These are phyloP conservation scores for Drosophila lacteicornis DNA, from an alignment of 1,140 invertebrate genomes.

Conservation along the genomic window DNA sequence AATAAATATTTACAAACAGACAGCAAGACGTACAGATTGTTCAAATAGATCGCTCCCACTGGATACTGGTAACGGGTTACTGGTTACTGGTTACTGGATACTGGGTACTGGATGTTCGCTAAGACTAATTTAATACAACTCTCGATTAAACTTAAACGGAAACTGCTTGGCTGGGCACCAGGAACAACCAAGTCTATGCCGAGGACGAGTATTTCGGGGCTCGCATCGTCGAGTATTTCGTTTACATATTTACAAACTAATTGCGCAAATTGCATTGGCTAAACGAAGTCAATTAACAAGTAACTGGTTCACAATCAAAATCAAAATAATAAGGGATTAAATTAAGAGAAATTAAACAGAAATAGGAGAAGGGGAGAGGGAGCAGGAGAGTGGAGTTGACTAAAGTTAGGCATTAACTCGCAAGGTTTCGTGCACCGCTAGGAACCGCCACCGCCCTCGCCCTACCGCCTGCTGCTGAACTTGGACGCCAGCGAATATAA, in stretches of 20 bases:
- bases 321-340: slow-evolving; percentile 17
- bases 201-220: slow-evolving; percentile 48
- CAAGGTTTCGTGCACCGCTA: slow-evolving; percentile 47
- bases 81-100: slow-evolving; percentile 22
- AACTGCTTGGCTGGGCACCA: slow-evolving; percentile 45
- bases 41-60: slow-evolving; percentile 41
- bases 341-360: slow-evolving; percentile 16
- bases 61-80: not conserved
- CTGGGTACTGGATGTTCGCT: slow-evolving; percentile 31
- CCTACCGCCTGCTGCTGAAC: slow-evolving; percentile 85
- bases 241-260: slow-evolving; percentile 81
- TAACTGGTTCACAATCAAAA: slow-evolving; percentile 31
- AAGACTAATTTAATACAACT: slow-evolving; percentile 74
- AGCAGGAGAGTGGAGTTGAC: slow-evolving; percentile 66
- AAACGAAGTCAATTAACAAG: slow-evolving; percentile 67
- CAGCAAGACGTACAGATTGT: slow-evolving; percentile 64
- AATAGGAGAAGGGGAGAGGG: not conserved
- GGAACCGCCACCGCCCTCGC: slow-evolving; percentile 50
- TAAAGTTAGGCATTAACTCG: slow-evolving; percentile 77
- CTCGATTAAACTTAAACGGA: slow-evolving; percentile 51
- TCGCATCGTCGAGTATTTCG: slow-evolving; percentile 62
- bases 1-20: slow-evolving; percentile 83
- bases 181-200: slow-evolving; percentile 48
- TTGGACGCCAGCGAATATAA: slow-evolving; percentile 92
- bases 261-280: slow-evolving; percentile 70